phyloP scores from a whole-genome alignment of 1,140 invertebrate species.

The Drosophila persimilis region DNA sequence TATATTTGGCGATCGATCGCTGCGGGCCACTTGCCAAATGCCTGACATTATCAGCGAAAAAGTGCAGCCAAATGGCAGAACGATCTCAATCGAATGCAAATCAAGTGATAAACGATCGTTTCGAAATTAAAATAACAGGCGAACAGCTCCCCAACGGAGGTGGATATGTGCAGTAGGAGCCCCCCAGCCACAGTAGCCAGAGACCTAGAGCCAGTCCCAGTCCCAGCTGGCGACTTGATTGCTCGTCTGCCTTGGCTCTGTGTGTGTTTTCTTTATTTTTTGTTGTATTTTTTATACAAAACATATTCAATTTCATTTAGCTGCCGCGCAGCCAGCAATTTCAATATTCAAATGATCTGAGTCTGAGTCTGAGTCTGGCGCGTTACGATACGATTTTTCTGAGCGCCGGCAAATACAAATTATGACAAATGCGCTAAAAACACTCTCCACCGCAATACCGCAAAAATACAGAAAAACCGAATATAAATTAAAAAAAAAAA shows the following conservation, averaged over 20 bases:
- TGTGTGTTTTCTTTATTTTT: conserved; percentile 38
- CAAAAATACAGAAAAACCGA: conserved; percentile 6
- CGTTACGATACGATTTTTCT: conserved; percentile 43
- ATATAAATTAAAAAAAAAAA: conserved; percentile 19
- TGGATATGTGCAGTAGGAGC: conserved; percentile 31
- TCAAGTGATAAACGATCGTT: conserved; percentile 82
- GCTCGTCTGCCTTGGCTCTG: conserved; percentile 51
- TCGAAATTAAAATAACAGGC: conserved; percentile 79
- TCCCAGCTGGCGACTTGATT: conserved; percentile 40
- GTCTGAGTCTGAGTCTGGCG: conserved; percentile 35
- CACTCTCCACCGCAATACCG: background rate
- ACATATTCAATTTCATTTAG: conserved; percentile 76
- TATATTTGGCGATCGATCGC: conserved; percentile 8
- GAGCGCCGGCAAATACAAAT: conserved; percentile 61
- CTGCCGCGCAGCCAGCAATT: conserved; percentile 54
- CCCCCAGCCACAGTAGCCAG: conserved; percentile 33
- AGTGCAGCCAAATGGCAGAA: conserved; percentile 39
- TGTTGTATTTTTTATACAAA: conserved; percentile 71
- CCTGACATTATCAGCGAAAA: conserved; percentile 69
- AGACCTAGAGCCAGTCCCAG: conserved; percentile 50
- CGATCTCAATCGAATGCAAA: conserved; percentile 65
- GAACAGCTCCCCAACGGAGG: conserved; percentile 58
- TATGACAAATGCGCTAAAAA: conserved; percentile 50
- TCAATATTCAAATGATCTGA: conserved; percentile 76
- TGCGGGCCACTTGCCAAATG: conserved; percentile 40